These are phyloP conservation scores for Oenanthe oenanthe DNA, from an alignment of 2,113 vertebrate genomes.

Conservation along the genomic window DNA sequence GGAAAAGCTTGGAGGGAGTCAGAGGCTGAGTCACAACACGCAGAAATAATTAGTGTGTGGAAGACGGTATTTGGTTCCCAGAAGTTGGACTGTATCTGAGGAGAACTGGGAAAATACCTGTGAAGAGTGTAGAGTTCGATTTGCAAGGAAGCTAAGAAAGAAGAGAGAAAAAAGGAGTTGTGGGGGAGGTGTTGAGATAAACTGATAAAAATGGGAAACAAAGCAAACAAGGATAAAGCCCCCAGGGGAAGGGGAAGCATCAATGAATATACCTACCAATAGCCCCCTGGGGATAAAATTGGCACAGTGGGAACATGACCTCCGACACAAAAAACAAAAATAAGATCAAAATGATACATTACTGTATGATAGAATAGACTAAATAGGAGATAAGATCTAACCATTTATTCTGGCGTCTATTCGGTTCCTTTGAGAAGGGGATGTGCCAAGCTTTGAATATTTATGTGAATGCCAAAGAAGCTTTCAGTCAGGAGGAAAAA, in stretches of 20 bases:
- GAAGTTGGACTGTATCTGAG: not conserved
- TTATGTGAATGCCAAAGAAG: too few species aligned
- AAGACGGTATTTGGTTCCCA: not conserved
- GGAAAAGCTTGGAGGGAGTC: not conserved
- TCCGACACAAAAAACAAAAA: not conserved
- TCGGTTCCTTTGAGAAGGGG: too few species aligned
- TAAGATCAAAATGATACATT: too few species aligned
- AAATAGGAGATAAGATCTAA: too few species aligned
- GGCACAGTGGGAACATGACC: not conserved
- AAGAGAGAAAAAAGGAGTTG: not conserved
- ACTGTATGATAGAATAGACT: too few species aligned
- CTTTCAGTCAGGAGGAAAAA: too few species aligned
- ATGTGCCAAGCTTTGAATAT: too few species aligned
- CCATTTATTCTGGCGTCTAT: too few species aligned
- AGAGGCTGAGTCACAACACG: not conserved
- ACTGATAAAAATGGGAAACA: not conserved
- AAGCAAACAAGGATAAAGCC: not conserved
- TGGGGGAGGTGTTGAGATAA: not conserved
- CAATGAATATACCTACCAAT: not conserved
- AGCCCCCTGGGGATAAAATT: not conserved
- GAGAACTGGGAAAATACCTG: not conserved
- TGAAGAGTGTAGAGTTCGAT: not conserved
- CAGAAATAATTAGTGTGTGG: not conserved
- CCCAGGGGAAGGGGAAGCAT: not conserved
- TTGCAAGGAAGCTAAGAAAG: not conserved